Evolutionary conservation across 1,140 invertebrate species (phyloP), one percentile per base, ranked within the genome.

Genomic region (Hyphantria cunea): DNA sequence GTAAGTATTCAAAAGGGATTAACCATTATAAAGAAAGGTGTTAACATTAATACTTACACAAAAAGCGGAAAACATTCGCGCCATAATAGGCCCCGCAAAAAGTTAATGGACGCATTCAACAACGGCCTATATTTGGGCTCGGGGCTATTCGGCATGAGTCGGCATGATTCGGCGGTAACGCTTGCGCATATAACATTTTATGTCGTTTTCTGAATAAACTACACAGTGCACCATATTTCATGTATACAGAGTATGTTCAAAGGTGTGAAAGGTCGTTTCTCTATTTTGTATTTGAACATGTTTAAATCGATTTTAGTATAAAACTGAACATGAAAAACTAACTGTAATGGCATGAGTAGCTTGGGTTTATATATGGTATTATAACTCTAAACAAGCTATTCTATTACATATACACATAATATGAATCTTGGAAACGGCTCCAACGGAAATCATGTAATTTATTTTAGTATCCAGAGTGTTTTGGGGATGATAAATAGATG

Each of bases 21-120:
- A 70, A 14, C 62, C 56, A 39, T 60, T 56, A 58, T 45, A 58
- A 37, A 64, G 17, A 25, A 32, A 14, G 33, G 8, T 32, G 59
- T 60, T 59, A 66, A 59, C 49, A 50, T 49, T 65, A 63, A 66
- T 64, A 65, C 66, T 25, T 25, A 25, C 5, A 25, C 17, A 65
- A 56, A 33, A 52, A 45, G 65, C 68, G 77, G 70, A 74, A 76
- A 76, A 68, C 68, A 71, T 77, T 69, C 53, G 47, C 32, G 3
- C 42, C 39, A 51, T 70, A 77, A 77, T 73, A 5, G 72, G 68
- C 11, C 31, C 41, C 67, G 58, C 70, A 76, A 75, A 75, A 79
- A 77, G 74, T 71, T 79, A 79, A 79, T 79, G 77, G 74, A 71
- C 50, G 64, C 48, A 44, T 55, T 34, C 53, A 47, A 37, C 25